Evolutionary conservation across 2,888 invertebrate species (phyloP).

Genomic region (Podotricha telesiphe): DNA sequence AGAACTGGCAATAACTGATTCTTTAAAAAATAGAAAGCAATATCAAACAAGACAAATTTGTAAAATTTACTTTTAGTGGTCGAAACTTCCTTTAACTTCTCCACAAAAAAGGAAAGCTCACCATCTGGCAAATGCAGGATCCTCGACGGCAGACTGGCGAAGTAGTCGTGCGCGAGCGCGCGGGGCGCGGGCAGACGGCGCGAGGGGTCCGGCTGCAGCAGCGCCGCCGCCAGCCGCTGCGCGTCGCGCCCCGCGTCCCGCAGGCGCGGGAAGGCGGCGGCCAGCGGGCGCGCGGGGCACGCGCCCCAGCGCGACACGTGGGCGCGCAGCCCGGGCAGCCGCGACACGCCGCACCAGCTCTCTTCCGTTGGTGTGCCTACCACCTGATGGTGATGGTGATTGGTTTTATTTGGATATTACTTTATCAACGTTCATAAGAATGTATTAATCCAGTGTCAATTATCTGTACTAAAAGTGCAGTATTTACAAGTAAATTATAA

Average conservation of each 20-base stretch:
- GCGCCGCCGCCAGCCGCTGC: constrained; percentile 92
- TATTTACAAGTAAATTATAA: too few relatives aligned
- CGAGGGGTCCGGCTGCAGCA: constrained; percentile 94
- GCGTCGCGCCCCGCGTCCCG: constrained; percentile 94
- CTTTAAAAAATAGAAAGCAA: too few relatives aligned
- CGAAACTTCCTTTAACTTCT: too few relatives aligned
- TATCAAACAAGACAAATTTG: too few relatives aligned
- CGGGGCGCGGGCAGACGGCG: constrained; percentile 93
- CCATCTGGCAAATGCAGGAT: constrained; percentile 96
- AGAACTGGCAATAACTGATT: too few relatives aligned
- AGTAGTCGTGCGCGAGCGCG: constrained; percentile 95
- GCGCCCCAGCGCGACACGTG: constrained; percentile 85
- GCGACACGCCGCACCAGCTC: constrained; percentile 95
- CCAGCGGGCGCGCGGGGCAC: constrained; percentile 90
- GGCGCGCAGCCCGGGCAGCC: constrained; percentile 92
- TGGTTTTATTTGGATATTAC: too few relatives aligned
- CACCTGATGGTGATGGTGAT: constrained; percentile 77
- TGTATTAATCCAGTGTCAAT: too few relatives aligned
- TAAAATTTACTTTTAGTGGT: too few relatives aligned
- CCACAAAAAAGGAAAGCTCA: constrained; percentile 64
- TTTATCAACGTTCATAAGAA: too few relatives aligned
- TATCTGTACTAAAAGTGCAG: too few relatives aligned
- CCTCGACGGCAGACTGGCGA: constrained; percentile 94
- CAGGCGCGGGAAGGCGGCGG: constrained; percentile 94
- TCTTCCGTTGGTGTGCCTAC: constrained; percentile 97